Evolutionary conservation across 2,888 invertebrate species (phyloP).

Genomic region (Colostygia pectinataria): DNA sequence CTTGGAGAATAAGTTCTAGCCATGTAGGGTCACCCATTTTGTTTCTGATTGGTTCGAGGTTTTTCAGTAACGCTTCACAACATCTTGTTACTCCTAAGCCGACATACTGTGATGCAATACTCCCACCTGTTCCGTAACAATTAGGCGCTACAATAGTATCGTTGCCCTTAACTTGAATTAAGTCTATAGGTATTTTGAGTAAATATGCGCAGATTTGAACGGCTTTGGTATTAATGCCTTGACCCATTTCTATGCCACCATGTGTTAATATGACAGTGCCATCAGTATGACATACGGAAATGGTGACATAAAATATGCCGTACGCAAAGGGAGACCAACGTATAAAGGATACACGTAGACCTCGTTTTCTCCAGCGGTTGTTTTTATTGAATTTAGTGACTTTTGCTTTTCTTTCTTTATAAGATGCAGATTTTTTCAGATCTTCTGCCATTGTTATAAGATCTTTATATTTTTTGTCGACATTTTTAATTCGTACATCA

Average conservation of each 20-base stretch:
- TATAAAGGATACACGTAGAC: conserved; percentile 83
- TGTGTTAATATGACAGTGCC: conserved; percentile 84
- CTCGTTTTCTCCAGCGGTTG: conserved; percentile 89
- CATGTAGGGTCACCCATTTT: conserved; percentile 66
- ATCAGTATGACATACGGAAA: conserved; percentile 85
- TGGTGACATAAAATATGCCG: conserved; percentile 66
- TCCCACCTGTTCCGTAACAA: conserved; percentile 84
- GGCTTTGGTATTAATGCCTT: conserved; percentile 88
- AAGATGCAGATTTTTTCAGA: conserved; percentile 77
- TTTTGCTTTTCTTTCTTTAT: conserved; percentile 66
- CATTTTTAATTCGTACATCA: conserved; percentile 79
- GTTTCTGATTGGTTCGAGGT: conserved; percentile 66
- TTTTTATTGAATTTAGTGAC: conserved; percentile 80
- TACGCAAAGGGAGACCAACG: conserved; percentile 73
- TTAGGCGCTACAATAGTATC: conserved; percentile 85
- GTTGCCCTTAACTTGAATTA: conserved; percentile 85
- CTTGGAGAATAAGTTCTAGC: conserved; percentile 73
- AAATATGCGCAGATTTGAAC: conserved; percentile 85
- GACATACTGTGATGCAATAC: conserved; percentile 85
- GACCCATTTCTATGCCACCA: conserved; percentile 86
- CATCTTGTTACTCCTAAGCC: conserved; percentile 79
- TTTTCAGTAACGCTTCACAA: conserved; percentile 69
- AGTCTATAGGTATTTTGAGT: conserved; percentile 84
- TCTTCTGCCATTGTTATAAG: conserved; percentile 75
- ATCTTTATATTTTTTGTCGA: conserved; percentile 49